These are phyloP conservation scores for Noctilio leporinus DNA, from an alignment of 2,113 vertebrate species.

Conservation along the genomic window DNA sequence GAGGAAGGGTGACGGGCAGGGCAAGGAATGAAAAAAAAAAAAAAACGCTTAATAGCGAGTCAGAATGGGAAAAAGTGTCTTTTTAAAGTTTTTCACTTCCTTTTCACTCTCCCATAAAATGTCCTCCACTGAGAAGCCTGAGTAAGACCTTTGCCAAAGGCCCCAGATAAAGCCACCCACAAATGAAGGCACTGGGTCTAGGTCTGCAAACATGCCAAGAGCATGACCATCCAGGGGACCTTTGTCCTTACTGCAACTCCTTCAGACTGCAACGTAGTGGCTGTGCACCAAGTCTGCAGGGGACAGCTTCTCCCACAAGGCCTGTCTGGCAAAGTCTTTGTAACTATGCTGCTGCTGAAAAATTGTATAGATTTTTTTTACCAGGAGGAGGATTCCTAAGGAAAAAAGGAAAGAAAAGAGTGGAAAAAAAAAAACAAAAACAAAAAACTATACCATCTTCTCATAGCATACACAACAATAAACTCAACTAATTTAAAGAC, in stretches of 20 bases:
- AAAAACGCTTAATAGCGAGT: neutral
- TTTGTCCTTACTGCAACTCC: neutral
- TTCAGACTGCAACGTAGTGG: fast-evolving
- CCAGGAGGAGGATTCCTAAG: neutral
- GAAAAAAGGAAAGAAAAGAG: neutral
- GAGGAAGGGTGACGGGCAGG: fast-evolving
- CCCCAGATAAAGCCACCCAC: neutral
- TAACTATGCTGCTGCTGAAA: neutral
- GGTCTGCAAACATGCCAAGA: neutral
- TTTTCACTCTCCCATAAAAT: neutral
- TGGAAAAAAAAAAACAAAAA: neutral
- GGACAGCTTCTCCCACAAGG: neutral
- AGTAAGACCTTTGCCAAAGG: neutral
- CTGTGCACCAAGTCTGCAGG: neutral
- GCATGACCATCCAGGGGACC: too few species aligned
- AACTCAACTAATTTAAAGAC: neutral
- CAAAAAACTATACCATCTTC: neutral
- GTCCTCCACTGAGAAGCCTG: neutral
- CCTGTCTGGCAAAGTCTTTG: neutral
- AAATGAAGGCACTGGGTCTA: neutral
- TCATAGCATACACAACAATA: neutral
- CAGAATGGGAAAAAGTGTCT: neutral
- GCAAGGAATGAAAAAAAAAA: neutral
- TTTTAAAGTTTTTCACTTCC: neutral
- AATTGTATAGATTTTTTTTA: neutral